These are phyloP conservation scores for Oryzias sinensis DNA, from an alignment of 2,797 vertebrate genomes.

Conservation along the genomic window DNA sequence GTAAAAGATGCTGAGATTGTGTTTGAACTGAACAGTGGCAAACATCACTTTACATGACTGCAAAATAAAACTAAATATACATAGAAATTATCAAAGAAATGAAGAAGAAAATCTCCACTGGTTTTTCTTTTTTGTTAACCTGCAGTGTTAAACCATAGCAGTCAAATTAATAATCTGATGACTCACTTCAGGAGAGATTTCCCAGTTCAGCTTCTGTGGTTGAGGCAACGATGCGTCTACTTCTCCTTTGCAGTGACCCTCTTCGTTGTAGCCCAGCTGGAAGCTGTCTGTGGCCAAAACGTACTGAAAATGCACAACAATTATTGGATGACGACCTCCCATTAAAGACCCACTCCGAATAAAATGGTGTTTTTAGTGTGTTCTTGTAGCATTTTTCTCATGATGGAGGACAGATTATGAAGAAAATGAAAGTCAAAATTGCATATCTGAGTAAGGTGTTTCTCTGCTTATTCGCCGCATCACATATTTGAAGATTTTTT, in stretches of 20 bases:
- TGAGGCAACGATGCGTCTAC: constrained; percentile 73
- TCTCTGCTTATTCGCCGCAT: no score
- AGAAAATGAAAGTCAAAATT: no score
- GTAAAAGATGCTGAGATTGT: neutral
- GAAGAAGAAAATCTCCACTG: neutral
- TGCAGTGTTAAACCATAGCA: no score
- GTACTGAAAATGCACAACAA: constrained; percentile 70
- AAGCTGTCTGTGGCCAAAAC: constrained; percentile 85
- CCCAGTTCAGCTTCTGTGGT: constrained; percentile 86
- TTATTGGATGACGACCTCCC: no score
- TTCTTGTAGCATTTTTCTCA: no score
- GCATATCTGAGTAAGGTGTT: no score
- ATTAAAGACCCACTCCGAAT: no score
- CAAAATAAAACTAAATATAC: neutral
- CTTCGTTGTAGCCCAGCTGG: constrained; percentile 84
- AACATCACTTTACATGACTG: no score
- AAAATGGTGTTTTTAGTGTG: no score
- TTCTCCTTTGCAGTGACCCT: constrained; percentile 89
- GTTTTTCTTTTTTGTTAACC: no score
- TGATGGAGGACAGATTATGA: no score
- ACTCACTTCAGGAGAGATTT: constrained; percentile 82
- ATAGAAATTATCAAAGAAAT: neutral
- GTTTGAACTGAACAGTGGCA: neutral
- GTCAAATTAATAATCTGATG: neutral
- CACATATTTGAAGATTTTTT: no score